Conservation (phyloP, 2,797 vertebrate species). For the Taenioides sp. region DNA sequence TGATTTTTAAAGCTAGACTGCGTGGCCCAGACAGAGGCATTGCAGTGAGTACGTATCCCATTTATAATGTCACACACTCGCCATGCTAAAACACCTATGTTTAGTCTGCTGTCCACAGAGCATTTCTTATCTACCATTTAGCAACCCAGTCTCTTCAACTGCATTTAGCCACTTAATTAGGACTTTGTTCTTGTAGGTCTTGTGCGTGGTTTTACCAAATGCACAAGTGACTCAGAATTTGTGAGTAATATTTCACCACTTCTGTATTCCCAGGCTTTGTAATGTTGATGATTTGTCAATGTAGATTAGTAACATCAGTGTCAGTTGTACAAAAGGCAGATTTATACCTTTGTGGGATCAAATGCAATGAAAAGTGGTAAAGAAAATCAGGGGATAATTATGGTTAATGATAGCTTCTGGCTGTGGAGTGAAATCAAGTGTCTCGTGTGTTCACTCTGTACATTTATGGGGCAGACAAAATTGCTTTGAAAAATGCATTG, state of each 20-base stretch:
- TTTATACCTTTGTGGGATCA: constrained; percentile 33
- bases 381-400: constrained; percentile 64
- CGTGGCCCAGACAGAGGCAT: background rate
- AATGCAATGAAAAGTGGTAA: constrained; percentile 45
- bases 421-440: constrained; percentile 62
- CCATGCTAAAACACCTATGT: constrained; percentile 15
- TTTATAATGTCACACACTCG: constrained; percentile 6
- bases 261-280: background rate
- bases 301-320: constrained; percentile 13
- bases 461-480: constrained; percentile 51
- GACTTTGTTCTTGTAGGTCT: background rate
- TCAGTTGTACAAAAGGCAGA: constrained; percentile 19
- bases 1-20: background rate
- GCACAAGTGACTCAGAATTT: background rate
- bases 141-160: too few relatives aligned
- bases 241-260: background rate
- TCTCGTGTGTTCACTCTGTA: constrained; percentile 41
- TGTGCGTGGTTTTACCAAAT: background rate
- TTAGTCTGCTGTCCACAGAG: constrained; percentile 17
- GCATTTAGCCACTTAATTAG: background rate
- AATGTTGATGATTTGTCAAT: background rate
- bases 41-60: background rate
- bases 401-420: constrained; percentile 60
- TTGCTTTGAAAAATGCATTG: constrained; percentile 32
- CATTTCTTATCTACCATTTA: constrained; percentile 14